These are phyloP conservation scores for Teleogryllus occipitalis DNA, from an alignment of 1,140 invertebrate species.

Conservation along the genomic window DNA sequence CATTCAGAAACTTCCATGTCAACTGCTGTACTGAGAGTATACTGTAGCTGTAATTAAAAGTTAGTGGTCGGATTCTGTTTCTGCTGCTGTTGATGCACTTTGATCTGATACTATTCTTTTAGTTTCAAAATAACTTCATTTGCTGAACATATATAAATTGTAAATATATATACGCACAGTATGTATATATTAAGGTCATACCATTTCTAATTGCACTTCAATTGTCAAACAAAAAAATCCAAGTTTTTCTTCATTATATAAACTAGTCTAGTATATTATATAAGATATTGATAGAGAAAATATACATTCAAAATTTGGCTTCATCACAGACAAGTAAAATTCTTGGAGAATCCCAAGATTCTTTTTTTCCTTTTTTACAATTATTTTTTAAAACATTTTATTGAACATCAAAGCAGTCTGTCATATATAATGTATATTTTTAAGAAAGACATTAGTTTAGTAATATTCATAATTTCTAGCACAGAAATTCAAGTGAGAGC, in stretches of 20 bases:
- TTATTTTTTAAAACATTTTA: constrained; percentile 12
- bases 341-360: constrained; percentile 27
- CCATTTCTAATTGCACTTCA: constrained; percentile 24
- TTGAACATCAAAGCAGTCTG: constrained; percentile 22
- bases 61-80: constrained; percentile 16
- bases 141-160: constrained; percentile 18
- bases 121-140: constrained; percentile 14
- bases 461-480: constrained; percentile 6
- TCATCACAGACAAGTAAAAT: constrained; percentile 29
- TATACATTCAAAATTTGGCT: constrained; percentile 30
- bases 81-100: constrained; percentile 13
- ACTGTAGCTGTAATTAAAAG: background rate
- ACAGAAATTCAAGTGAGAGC: background rate
- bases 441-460: constrained; percentile 13
- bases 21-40: background rate
- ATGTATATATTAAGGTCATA: constrained; percentile 21
- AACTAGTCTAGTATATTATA: constrained; percentile 23
- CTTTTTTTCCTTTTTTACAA: constrained; percentile 7
- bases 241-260: constrained; percentile 21
- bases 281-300: constrained; percentile 27
- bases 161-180: constrained; percentile 23
- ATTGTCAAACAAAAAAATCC: constrained; percentile 22
- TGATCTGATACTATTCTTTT: constrained; percentile 14
- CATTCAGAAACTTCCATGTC: background rate
- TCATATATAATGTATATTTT: constrained; percentile 15